phyloP scores from a whole-genome alignment of 2,888 invertebrate genomes.

The Cyclophora albipunctata region DNA sequence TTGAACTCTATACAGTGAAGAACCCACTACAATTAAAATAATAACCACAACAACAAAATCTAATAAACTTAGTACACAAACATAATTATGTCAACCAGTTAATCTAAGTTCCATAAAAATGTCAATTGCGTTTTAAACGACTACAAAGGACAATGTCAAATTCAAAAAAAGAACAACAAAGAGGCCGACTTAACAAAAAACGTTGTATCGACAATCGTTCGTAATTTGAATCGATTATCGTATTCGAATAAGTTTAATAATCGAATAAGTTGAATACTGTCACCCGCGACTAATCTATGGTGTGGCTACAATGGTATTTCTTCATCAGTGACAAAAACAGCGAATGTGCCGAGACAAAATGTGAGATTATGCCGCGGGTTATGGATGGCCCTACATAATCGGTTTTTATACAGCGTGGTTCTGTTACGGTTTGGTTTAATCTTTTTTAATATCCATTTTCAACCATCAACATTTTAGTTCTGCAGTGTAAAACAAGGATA shows the following conservation, averaged over 20 bases:
- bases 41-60: too few species aligned
- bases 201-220: conserved; percentile 61
- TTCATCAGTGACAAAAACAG: conserved; percentile 68
- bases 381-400: conserved; percentile 27
- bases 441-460: too few species aligned
- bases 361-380: conserved; percentile 55
- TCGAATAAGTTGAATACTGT: conserved; percentile 51
- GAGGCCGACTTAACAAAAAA: conserved; percentile 58
- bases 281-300: conserved; percentile 60
- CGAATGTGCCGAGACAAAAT: conserved; percentile 50
- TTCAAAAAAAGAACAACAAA: conserved; percentile 43
- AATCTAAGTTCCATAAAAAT: too few species aligned
- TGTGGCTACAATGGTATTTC: conserved; percentile 62
- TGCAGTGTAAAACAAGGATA: too few species aligned
- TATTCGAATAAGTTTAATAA: conserved; percentile 7
- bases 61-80: too few species aligned
- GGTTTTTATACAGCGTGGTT: conserved; percentile 39
- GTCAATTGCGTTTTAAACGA: neutral
- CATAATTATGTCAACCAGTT: too few species aligned
- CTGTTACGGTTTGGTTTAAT: too few species aligned
- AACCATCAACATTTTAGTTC: too few species aligned
- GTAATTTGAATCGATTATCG: conserved; percentile 43
- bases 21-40: too few species aligned
- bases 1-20: too few species aligned
- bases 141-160: conserved; percentile 7